Evolutionary conservation across 2,797 vertebrate species (phyloP), one percentile per base, ranked within the genome.

Genomic region (Nyctalus aviator): DNA sequence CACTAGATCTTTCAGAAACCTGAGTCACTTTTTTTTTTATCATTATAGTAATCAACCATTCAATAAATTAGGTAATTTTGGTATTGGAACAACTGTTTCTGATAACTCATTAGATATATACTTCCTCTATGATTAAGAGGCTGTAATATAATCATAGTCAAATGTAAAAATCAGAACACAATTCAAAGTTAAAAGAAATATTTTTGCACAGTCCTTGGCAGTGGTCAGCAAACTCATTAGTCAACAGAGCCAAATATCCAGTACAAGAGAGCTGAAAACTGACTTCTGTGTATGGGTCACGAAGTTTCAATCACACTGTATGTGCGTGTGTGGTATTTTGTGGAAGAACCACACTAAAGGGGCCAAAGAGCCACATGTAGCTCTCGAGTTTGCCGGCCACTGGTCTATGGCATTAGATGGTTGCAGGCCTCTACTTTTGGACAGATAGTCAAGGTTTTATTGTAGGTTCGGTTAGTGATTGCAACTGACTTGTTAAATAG

Each of bases 41-140:
- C 62, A n/a, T 57, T 76, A 64, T 55, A 59, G 17, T 75, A 82
- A 75, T 79, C 79, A 68, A 77, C 50, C 14, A 66, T 32, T 68
- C 69, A 72, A 85, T 84, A 81, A 85, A 91, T 81, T 48, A 83
- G 35, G 4, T 66, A 77, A 86, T 57, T 44, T 62, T 35, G 37
- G 46, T 59, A 90, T 66, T 82, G 20, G 82, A 86, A 57, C 64
- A 71, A 35, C 53, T 69, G 59, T 77, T 89, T 86, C 76, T 94
- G 75, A 41, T 57, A 23, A 64, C 66, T 75, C 1, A 23, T 46
- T 30, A 76, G 59, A 69, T 46, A 57, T 32, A 41, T 30, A 57
- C 53, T 79, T 89, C 62, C 37, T 71, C 18, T 44, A 48, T 20
- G 53, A 41, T 20, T 48, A 3, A 66, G 50, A 86, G 57, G 21